A percentile compares a stretch with the other conserved stretches of the same genome.
Evolutionary conservation across 2,113 vertebrate genomes (phyloP).

Genomic region (Corynorhinus townsendii): DNA sequence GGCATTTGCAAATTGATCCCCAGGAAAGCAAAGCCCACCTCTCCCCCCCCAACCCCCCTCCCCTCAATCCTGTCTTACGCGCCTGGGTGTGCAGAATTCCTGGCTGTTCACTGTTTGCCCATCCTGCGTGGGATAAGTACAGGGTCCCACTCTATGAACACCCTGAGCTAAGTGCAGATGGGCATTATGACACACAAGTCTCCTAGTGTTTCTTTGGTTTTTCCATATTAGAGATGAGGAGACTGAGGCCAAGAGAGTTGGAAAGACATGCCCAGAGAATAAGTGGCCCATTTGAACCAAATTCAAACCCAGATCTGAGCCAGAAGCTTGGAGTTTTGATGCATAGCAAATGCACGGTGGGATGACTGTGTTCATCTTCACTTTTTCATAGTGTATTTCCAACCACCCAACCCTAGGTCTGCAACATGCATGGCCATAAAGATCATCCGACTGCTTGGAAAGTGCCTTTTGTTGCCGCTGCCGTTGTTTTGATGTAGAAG

Average conservation of each 20-base stretch:
- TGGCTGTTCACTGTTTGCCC: neutral
- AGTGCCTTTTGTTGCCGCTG: neutral
- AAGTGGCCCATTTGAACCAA: neutral
- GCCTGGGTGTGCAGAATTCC: neutral
- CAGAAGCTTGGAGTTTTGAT: neutral
- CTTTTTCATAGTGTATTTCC: neutral
- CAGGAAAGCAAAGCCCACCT: neutral
- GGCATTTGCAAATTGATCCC: neutral
- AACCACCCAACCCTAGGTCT: neutral
- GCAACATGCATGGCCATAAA: neutral
- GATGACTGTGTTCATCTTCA: neutral
- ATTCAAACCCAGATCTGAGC: neutral
- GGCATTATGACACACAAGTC: neutral
- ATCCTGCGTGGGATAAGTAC: neutral
- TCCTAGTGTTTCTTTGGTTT: fast-evolving
- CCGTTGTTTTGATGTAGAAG: neutral
- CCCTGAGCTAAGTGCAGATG: neutral
- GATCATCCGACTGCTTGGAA: neutral
- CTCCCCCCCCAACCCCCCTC: fast-evolving
- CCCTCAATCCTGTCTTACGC: neutral
- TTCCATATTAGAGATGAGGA: neutral
- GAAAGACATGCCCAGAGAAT: neutral
- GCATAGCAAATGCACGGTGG: too few species aligned
- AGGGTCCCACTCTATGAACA: neutral
- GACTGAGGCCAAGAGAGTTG: neutral